Base-by-base conservation (phyloP, 1,140 invertebrate genomes). In the Apis cerana region DNA sequence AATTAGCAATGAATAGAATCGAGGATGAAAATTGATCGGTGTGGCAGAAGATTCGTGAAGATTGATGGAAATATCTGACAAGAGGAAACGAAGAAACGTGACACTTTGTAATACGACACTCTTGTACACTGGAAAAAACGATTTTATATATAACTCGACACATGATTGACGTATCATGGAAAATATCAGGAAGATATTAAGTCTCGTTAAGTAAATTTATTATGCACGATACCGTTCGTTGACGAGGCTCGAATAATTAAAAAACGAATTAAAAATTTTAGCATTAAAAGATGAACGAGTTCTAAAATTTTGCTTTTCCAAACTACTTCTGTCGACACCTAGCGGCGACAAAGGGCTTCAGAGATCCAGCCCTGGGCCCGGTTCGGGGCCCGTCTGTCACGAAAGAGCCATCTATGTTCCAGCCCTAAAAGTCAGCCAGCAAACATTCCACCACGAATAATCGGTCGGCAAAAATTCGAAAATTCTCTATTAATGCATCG, bases 101-200 rank as follows among this genome's bases (percentile, higher is more conserved):
- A 88, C 77, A 83, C 83, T 33, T 13, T 58, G 83, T 85, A 88
- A 88, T 72, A 71, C 67, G 83, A 87, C 77, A 88, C 86, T 56
- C 48, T 58, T 85, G 85, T 23, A 82, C 48, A n/a, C n/a, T n/a
- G n/a, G n/a, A 52, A 83, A 23, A 65, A 27, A 70, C 50, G 75
- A 84, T 88, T 88, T 91, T 89, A 86, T 82, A 86, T 88, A 27
- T 2, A 91, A 92, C 91, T 65, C 72, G 64, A 83, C 78, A 78
- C 81, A 76, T 75, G 77, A 70, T 58, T 59, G 27, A 33, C 1
- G 61, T 33, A 54, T 62, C 33, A 43, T 27, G 15, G 50, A 43
- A 43, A 43, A 5, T 43, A 52, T 11, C 54, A 48, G 13, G n/a
- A 13, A 11, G 75, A 54, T 56, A 21, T 56, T n/a, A 12, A 27